phyloP scores from a whole-genome alignment of 2,888 invertebrate genomes.

The Synanthedon formicaeformis region DNA sequence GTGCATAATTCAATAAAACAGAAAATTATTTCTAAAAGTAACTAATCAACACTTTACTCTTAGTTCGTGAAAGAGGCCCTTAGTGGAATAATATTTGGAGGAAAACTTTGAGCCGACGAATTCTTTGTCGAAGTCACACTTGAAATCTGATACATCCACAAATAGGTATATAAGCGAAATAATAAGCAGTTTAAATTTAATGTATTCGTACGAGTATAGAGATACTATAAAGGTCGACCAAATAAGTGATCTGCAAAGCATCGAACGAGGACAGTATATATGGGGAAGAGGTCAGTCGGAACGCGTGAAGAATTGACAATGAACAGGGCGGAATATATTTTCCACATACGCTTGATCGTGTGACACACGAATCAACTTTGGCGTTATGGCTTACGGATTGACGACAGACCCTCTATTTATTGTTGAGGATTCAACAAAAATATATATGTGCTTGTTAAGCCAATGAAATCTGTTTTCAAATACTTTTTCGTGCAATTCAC shows the following conservation, averaged over 20 bases:
- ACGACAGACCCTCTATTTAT: not conserved
- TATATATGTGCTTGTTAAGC: not conserved
- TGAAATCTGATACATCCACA: too few species aligned
- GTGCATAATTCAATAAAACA: too few species aligned
- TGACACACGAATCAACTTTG: conserved; percentile 7
- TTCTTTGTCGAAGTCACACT: too few species aligned
- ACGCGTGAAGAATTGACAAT: conserved; percentile 41
- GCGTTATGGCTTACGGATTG: conserved; percentile 6
- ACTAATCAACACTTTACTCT: too few species aligned
- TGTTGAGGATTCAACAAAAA: not conserved
- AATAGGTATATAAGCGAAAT: not conserved
- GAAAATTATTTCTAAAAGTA: too few species aligned
- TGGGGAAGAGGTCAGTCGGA: conserved; percentile 32
- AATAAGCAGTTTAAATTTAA: conserved; percentile 18
- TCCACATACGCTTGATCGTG: conserved; percentile 14
- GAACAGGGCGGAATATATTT: conserved; percentile 33
- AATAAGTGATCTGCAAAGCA: conserved; percentile 35
- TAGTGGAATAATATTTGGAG: too few species aligned
- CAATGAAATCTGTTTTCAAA: too few species aligned
- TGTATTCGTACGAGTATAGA: conserved; percentile 25
- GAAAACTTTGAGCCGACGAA: too few species aligned
- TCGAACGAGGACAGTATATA: conserved; percentile 31
- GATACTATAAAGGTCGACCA: conserved; percentile 26
- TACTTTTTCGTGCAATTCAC: too few species aligned
- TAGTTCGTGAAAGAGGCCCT: too few species aligned